Percentiles rank a stretch among this genome's conserved stretches.
phyloP scores from a whole-genome alignment of 2,113 vertebrate genomes.

The Panthera leo region DNA sequence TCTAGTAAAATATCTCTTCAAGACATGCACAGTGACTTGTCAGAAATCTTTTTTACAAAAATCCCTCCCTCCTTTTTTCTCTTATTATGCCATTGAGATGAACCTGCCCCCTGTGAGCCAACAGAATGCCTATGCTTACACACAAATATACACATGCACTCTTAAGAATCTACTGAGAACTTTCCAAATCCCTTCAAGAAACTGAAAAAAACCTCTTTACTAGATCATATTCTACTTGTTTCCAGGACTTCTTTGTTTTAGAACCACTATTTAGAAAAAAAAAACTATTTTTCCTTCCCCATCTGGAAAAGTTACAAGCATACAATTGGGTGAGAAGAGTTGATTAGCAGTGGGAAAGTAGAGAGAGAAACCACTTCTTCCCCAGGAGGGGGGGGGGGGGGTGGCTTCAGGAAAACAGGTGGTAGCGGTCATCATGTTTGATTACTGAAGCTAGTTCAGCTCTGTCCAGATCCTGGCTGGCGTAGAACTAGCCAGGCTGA shows the following conservation, averaged over 20 bases:
- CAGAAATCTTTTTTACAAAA: background rate
- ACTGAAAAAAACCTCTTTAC: background rate
- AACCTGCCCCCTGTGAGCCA: background rate
- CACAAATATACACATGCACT: background rate
- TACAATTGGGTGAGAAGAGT: background rate
- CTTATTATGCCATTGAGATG: background rate
- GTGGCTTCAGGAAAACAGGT: background rate
- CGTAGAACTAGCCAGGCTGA: background rate
- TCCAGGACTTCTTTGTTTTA: background rate
- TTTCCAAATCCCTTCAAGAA: slow-evolving; percentile 3
- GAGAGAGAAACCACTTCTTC: background rate
- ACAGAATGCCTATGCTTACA: background rate
- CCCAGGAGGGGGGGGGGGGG: background rate
- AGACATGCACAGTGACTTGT: background rate
- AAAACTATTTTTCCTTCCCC: background rate
- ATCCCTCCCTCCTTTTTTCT: background rate
- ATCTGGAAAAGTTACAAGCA: slow-evolving; percentile 13
- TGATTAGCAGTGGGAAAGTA: background rate
- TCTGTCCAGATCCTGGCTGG: background rate
- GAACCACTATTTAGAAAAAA: background rate
- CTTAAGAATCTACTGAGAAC: background rate
- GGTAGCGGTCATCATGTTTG: background rate
- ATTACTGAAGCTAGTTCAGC: background rate
- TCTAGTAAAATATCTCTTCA: background rate
- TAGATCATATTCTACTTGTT: background rate